Evolutionary conservation across 2,888 invertebrate genomes (phyloP).

Genomic region (Schizotus pectinicornis): DNA sequence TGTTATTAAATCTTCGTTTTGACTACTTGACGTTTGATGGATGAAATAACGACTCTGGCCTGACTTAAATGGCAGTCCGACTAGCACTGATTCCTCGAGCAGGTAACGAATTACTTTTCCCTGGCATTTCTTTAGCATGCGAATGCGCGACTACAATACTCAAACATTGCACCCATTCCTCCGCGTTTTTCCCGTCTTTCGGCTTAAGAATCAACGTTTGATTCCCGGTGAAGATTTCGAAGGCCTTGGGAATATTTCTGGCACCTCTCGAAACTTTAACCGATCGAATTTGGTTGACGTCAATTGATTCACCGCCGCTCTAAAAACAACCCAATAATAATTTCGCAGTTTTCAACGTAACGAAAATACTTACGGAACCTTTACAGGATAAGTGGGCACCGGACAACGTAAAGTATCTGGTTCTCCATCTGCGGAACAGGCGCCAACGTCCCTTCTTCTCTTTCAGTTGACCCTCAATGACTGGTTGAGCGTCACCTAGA

Average conservation of each 20-base stretch:
- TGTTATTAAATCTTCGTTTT: neutral
- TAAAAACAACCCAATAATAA: slow-evolving; percentile 53
- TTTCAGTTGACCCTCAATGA: slow-evolving; percentile 89
- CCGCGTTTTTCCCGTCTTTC: slow-evolving; percentile 91
- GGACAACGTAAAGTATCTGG: slow-evolving; percentile 91
- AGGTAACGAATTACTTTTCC: slow-evolving; percentile 59
- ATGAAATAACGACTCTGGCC: slow-evolving; percentile 4
- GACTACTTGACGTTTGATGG: slow-evolving; percentile 14
- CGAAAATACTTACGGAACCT: slow-evolving; percentile 70
- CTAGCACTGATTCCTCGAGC: slow-evolving; percentile 58
- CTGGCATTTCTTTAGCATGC: slow-evolving; percentile 66
- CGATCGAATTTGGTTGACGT: slow-evolving; percentile 91
- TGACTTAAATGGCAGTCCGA: slow-evolving; percentile 53
- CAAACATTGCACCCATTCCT: slow-evolving; percentile 95
- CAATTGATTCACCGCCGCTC: slow-evolving; percentile 87
- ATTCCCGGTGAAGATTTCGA: slow-evolving; percentile 95
- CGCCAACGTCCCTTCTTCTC: slow-evolving; percentile 94
- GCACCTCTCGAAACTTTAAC: slow-evolving; percentile 93
- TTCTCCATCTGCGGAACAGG: slow-evolving; percentile 89
- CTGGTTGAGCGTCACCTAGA: slow-evolving; percentile 77
- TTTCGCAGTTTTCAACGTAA: slow-evolving; percentile 3
- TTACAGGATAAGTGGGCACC: slow-evolving; percentile 90
- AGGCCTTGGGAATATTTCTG: slow-evolving; percentile 92
- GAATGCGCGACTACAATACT: slow-evolving; percentile 92
- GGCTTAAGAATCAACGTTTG: slow-evolving; percentile 93